Evolutionary conservation across 30 jellyfish, hydroid and myxozoan genomes (phyloP).

Genomic region (Nemopilema nomurai): DNA sequence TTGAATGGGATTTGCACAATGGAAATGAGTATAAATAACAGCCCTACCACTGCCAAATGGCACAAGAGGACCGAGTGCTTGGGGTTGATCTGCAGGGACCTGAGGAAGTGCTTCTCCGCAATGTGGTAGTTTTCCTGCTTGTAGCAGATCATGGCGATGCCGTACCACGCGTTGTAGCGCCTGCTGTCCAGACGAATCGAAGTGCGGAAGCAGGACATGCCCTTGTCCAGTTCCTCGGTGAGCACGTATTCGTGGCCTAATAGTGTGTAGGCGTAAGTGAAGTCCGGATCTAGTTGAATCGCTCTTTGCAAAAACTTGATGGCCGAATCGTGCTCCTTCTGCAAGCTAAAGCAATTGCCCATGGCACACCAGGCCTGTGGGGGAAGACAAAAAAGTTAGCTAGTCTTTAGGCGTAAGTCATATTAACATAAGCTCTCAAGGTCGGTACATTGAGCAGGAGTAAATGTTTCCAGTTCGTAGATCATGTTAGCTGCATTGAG

Average conservation of each 20-base stretch:
- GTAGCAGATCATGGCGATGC: constrained; percentile 96
- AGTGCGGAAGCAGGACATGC: constrained; percentile 91
- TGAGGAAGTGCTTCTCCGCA: constrained; percentile 89
- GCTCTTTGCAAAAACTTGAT: constrained; percentile 85
- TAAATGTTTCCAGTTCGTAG: no score
- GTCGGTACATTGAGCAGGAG: no score
- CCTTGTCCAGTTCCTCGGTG: constrained; percentile 92
- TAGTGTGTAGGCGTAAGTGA: constrained; percentile 91
- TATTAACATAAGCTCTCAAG: no score
- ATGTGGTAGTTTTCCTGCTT: constrained; percentile 89
- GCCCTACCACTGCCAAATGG: constrained; percentile 97
- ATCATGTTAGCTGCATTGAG: no score
- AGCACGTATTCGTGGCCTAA: constrained; percentile 97
- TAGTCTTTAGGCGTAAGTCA: no score
- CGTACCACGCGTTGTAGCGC: constrained; percentile 99
- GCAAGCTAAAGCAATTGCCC: constrained; percentile 99
- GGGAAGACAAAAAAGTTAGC: no score
- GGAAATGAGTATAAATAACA: background rate
- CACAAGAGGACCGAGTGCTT: constrained; percentile 90
- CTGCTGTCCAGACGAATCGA: constrained; percentile 84
- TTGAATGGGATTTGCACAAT: background rate
- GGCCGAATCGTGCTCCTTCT: constrained; percentile 89
- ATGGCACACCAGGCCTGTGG: constrained; percentile 98
- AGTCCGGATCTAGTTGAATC: constrained; percentile 91
- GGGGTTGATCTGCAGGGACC: constrained; percentile 90